Evolutionary conservation across 2,888 invertebrate genomes (phyloP).

Genomic region (Pachliopta kotzebuea): DNA sequence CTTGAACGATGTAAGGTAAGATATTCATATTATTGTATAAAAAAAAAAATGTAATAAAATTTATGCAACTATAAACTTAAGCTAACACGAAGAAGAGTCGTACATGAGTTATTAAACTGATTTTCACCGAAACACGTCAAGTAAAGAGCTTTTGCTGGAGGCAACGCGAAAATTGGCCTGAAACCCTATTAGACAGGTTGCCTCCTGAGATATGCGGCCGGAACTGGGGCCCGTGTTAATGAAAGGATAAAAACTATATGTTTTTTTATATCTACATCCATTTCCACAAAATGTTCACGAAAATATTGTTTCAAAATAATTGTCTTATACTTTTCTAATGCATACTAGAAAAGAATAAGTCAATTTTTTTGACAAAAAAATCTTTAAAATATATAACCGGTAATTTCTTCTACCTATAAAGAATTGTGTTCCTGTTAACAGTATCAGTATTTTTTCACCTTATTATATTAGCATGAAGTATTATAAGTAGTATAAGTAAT

Average conservation of each 20-base stretch:
- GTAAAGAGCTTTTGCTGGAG: neutral
- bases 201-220: conserved; percentile 3
- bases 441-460: too few relatives aligned
- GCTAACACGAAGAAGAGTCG: neutral
- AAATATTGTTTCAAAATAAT: too few relatives aligned
- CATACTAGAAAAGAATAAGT: too few relatives aligned
- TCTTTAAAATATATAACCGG: too few relatives aligned
- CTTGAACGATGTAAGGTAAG: neutral
- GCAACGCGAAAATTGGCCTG: neutral
- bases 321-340: too few relatives aligned
- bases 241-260: neutral
- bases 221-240: neutral
- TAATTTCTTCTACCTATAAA: too few relatives aligned
- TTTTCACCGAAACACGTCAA: neutral
- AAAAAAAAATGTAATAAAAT: neutral
- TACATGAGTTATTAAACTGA: neutral
- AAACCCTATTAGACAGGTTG: conserved; percentile 8
- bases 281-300: too few relatives aligned
- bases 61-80: neutral
- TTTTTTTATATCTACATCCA: too few relatives aligned
- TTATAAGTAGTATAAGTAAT: too few relatives aligned
- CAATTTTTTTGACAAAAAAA: too few relatives aligned
- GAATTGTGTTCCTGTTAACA: too few relatives aligned
- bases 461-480: too few relatives aligned
- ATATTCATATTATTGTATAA: neutral